Conservation (phyloP, 2,113 vertebrate genomes). For the Prolemur simus region DNA sequence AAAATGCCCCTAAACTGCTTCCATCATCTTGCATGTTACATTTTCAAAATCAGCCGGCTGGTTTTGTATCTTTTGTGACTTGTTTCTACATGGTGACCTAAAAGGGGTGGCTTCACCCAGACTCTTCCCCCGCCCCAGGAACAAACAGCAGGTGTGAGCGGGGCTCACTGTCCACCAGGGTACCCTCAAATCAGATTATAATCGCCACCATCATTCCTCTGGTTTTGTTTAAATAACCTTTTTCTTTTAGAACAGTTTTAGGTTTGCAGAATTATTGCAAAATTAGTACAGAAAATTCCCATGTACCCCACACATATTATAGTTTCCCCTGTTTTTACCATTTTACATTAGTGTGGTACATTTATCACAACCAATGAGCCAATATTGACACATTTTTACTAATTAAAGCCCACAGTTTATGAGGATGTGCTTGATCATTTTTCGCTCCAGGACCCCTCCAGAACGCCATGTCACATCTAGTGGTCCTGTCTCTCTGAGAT, state of each 20-base stretch:
- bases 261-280: neutral
- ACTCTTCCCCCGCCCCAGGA: too few relatives aligned
- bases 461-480: accelerated
- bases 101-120: neutral
- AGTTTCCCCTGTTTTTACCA: too few relatives aligned
- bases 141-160: accelerated
- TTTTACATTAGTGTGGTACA: accelerated
- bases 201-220: neutral
- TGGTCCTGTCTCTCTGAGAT: accelerated
- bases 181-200: neutral
- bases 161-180: neutral
- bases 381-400: accelerated
- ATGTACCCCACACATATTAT: accelerated
- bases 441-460: accelerated
- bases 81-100: neutral
- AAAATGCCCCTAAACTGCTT: neutral
- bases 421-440: too few relatives aligned
- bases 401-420: accelerated
- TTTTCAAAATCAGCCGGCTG: neutral
- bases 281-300: neutral
- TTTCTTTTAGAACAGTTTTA: neutral
- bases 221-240: neutral
- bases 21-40: accelerated
- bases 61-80: accelerated
- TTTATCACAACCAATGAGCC: neutral